Percentiles rank a stretch among this genome's conserved stretches.
Evolutionary conservation across 2,113 vertebrate species (phyloP).

Genomic region (Rhineura floridana): DNA sequence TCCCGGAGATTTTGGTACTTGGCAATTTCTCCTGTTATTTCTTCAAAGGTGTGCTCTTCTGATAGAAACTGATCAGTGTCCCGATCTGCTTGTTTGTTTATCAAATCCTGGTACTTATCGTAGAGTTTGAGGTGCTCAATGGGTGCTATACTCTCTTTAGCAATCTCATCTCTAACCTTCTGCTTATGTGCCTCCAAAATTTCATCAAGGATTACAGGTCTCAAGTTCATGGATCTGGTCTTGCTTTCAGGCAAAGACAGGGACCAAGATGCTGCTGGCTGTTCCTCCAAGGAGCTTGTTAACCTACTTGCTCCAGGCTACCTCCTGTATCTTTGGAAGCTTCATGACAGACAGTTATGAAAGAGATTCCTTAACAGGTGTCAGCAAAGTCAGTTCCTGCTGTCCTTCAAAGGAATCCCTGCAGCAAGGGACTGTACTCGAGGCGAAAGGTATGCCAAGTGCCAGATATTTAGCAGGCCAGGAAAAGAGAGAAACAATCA

Average conservation of each 20-base stretch:
- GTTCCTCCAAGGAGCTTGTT: too few relatives aligned
- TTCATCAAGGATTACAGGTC: slow-evolving; percentile 82
- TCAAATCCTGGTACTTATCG: slow-evolving; percentile 81
- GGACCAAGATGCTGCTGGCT: too few relatives aligned
- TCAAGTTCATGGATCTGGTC: slow-evolving; percentile 70
- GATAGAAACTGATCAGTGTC: slow-evolving; percentile 81
- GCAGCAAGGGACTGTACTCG: background rate
- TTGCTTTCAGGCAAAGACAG: slow-evolving; percentile 70
- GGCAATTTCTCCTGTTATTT: slow-evolving; percentile 78
- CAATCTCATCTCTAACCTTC: slow-evolving; percentile 76
- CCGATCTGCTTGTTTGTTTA: slow-evolving; percentile 80
- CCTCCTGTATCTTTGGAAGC: too few relatives aligned
- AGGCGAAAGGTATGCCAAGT: background rate
- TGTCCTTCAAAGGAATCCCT: background rate
- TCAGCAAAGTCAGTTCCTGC: slow-evolving; percentile 1
- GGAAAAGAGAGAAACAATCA: background rate
- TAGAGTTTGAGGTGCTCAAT: slow-evolving; percentile 78
- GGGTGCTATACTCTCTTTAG: slow-evolving; percentile 76
- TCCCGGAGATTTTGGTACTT: slow-evolving; percentile 82
- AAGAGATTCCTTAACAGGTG: background rate
- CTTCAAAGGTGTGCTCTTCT: slow-evolving; percentile 80
- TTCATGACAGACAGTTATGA: too few relatives aligned
- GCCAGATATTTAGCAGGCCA: background rate
- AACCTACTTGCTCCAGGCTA: too few relatives aligned
- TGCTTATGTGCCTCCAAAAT: slow-evolving; percentile 77